Conservation (phyloP, 2,797 vertebrate species). For the Psittacula derbiana region DNA sequence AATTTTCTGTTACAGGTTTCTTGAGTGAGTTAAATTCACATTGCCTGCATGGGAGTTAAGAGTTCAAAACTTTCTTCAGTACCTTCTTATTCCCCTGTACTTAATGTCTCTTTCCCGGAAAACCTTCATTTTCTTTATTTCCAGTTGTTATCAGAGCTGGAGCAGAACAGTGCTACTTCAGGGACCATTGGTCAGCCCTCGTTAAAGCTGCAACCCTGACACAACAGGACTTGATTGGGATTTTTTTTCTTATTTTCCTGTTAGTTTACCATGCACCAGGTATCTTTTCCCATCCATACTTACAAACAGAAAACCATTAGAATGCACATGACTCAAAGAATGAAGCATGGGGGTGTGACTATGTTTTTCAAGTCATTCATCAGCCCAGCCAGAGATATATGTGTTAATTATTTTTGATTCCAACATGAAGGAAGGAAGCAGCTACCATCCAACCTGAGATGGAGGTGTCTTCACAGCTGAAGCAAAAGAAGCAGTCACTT, state of each 20-base stretch:
- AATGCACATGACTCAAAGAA: background rate
- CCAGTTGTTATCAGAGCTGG: background rate
- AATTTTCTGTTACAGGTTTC: background rate
- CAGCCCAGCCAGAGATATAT: background rate
- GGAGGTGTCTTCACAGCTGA: background rate
- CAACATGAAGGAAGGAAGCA: background rate
- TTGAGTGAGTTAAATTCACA: background rate
- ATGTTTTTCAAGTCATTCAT: background rate
- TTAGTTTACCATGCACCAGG: background rate
- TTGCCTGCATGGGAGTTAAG: background rate
- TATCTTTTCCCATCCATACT: background rate
- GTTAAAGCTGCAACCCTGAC: background rate
- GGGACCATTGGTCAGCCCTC: background rate
- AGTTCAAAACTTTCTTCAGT: background rate
- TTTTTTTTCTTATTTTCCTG: background rate
- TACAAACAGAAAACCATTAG: background rate
- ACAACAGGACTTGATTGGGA: background rate
- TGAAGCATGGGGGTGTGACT: accelerated
- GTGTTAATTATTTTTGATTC: background rate
- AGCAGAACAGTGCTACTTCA: background rate
- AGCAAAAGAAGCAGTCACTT: background rate
- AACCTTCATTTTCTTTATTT: background rate
- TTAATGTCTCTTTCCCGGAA: background rate
- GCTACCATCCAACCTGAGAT: background rate
- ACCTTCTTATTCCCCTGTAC: background rate